Evolutionary conservation across 2,888 invertebrate genomes (phyloP).

Genomic region (Drosophila differens): DNA sequence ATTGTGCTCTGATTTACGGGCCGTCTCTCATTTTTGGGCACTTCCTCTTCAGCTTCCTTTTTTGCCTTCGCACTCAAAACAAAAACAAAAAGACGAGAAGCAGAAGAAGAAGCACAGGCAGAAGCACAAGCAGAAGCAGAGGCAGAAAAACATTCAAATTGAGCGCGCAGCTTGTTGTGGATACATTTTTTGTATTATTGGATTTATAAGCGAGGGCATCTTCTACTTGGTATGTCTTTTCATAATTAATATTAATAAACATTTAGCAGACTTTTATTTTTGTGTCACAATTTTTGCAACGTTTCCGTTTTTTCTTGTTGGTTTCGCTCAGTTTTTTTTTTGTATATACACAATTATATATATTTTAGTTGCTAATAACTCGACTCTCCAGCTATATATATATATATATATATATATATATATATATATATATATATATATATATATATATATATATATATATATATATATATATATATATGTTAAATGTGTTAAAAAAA

Average conservation of each 20-base stretch:
- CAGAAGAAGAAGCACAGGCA: neutral
- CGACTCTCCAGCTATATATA: conserved; percentile 33
- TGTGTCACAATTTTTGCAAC: conserved; percentile 26
- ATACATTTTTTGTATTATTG: conserved; percentile 55
- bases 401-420: conserved; percentile 1
- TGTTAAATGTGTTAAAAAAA: conserved; percentile 24
- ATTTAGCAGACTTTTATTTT: conserved; percentile 29
- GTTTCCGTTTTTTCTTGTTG: conserved; percentile 23
- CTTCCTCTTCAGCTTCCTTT: conserved; percentile 26
- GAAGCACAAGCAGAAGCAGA: neutral
- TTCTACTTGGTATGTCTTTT: conserved; percentile 62
- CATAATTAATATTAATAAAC: conserved; percentile 15
- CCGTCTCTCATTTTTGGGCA: conserved; percentile 25
- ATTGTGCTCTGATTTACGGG: conserved; percentile 74
- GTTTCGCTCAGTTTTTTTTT: conserved; percentile 16
- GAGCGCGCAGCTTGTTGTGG: conserved; percentile 55
- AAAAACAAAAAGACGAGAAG: conserved; percentile 6
- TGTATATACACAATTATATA: conserved; percentile 22
- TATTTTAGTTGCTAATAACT: conserved; percentile 50
- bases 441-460: conserved; percentile 34
- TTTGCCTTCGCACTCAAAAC: conserved; percentile 15
- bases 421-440: conserved; percentile 9
- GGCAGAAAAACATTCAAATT: conserved; percentile 9
- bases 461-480: conserved; percentile 18
- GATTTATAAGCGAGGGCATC: conserved; percentile 58